Base-by-base conservation (phyloP, 1,140 invertebrate species). In the Drosophila tristis region DNA sequence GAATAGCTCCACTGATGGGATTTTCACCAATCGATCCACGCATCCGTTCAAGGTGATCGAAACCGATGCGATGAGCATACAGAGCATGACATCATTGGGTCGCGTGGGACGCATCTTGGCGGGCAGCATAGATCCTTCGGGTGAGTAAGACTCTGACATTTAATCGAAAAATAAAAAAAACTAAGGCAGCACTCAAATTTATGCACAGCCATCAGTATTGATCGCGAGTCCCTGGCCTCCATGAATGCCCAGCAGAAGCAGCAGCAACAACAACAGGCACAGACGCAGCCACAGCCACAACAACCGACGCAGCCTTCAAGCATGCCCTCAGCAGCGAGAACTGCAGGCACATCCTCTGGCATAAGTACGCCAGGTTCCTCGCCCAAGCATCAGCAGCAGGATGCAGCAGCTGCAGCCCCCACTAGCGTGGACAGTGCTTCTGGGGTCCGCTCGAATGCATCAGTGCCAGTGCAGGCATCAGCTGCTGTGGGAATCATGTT, bases 11-110 rank as follows among this genome's bases (percentile, higher is more conserved):
- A 93, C 94, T 55, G 95, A 95, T 74, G 94, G 94, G 13, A 92
- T 95, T 3, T 95, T 93, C 77, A 92, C 94, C 11, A 92, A 87
- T 67, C 81, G 91, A 5, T 77, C 94, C 4, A 94, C 95, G 11
- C 96, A 96, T 93, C 96, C 96, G 25, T 96, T 96, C 81, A 90
- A 93, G 55, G 96, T 97, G 47, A 97, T 97, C 78, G 96, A 97
- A 74, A 96, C 96, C 79, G 97, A 98, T 92, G 95, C 96, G 55
- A 93, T 97, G 80, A 97, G 96, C 90, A 93, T 98, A 77, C 96
- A 97, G 90, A 97, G 96, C 92, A 95, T 97, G 93, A 96, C 96
- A 73, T 97, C 96, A 64, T 92, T 97, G 68, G 96, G 96, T 23
- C 94, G 96, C 77, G 95, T 97, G 60, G 96, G 96, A 15, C 92